phyloP scores from a whole-genome alignment of 2,113 vertebrate genomes.

The Phainopepla nitens region DNA sequence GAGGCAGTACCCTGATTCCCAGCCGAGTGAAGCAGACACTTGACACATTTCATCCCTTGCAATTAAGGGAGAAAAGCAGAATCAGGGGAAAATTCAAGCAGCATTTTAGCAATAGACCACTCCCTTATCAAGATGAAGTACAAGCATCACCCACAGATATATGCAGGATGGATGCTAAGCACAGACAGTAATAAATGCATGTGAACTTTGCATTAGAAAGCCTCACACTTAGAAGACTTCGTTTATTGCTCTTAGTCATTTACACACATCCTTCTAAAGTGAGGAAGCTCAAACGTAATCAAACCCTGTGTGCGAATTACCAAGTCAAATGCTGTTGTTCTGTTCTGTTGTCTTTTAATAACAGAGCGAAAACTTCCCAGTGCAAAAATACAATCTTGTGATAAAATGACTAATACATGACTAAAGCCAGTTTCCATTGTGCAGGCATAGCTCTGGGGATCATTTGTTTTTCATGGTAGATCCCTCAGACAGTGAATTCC shows the following conservation, averaged over 20 bases:
- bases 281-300: constrained; percentile 11
- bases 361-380: neutral
- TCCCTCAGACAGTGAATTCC: constrained; percentile 64
- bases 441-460: constrained; percentile 30
- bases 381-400: constrained; percentile 47
- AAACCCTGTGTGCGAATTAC: constrained; percentile 44
- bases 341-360: neutral
- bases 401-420: constrained; percentile 57
- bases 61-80: constrained; percentile 56
- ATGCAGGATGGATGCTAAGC: neutral
- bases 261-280: constrained; percentile 24
- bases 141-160: neutral
- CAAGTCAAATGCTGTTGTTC: constrained; percentile 4
- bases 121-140: neutral
- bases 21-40: constrained; percentile 46
- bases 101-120: constrained; percentile 33
- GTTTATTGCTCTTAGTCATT: constrained; percentile 31
- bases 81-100: neutral
- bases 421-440: constrained; percentile 43
- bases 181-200: neutral
- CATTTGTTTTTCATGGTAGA: constrained; percentile 61
- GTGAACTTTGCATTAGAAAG: constrained; percentile 26
- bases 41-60: constrained; percentile 50
- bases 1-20: constrained; percentile 48
- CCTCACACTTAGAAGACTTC: neutral